Evolutionary conservation across 2,888 invertebrate genomes (phyloP).

Genomic region (Trachelus tabidus): DNA sequence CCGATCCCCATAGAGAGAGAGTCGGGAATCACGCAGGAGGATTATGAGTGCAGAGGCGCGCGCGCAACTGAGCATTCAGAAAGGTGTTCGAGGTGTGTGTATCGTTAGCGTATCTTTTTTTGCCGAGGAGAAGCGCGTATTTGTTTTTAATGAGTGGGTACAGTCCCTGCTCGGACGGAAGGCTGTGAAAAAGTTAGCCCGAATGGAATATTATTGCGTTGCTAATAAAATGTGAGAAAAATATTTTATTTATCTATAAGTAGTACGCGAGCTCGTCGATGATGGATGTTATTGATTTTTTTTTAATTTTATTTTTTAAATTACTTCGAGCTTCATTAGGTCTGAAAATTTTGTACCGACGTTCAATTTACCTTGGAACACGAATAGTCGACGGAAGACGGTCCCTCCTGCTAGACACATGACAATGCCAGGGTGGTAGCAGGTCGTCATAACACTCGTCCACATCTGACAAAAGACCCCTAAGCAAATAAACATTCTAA

Average conservation of each 20-base stretch:
- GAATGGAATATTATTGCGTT: no score
- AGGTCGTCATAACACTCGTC: conserved; percentile 63
- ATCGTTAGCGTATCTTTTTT: conserved; percentile 61
- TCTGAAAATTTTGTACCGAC: no score
- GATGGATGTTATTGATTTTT: no score
- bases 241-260: no score
- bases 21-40: conserved; percentile 33
- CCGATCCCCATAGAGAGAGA: conserved; percentile 22
- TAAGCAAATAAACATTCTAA: conserved; percentile 64
- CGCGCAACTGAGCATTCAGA: conserved; percentile 36
- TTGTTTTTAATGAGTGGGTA: conserved; percentile 56
- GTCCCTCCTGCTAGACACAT: not conserved
- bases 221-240: no score
- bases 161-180: conserved; percentile 35
- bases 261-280: no score
- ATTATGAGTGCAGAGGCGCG: conserved; percentile 43
- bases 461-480: conserved; percentile 55
- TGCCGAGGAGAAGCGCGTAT: conserved; percentile 40
- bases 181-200: not conserved
- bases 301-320: no score
- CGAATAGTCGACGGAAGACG: not conserved
- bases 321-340: no score
- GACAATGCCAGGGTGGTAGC: conserved; percentile 41
- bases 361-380: no score
- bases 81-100: conserved; percentile 46